These are phyloP conservation scores for Melolontha melolontha DNA, from an alignment of 2,888 invertebrate genomes.

Conservation along the genomic window DNA sequence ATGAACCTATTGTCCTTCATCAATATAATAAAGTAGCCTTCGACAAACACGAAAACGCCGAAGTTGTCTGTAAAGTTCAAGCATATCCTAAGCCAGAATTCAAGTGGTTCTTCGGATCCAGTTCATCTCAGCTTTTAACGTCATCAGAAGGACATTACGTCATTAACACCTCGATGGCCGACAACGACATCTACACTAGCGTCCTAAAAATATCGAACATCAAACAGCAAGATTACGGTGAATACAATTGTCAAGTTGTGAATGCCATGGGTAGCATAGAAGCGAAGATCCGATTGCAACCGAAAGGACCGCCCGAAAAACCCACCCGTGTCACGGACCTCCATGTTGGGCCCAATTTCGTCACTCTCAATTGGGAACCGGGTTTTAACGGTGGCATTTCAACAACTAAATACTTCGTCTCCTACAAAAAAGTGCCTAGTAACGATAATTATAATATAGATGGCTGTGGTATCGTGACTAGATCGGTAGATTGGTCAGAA, in stretches of 20 bases:
- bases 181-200: slow-evolving; percentile 88
- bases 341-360: slow-evolving; percentile 82
- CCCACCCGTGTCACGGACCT: slow-evolving; percentile 80
- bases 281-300: slow-evolving; percentile 83
- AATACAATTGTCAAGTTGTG: slow-evolving; percentile 89
- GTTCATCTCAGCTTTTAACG: slow-evolving; percentile 79
- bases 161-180: slow-evolving; percentile 83
- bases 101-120: slow-evolving; percentile 88
- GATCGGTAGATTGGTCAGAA: slow-evolving; percentile 80
- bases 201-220: slow-evolving; percentile 80
- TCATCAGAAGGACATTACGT: slow-evolving; percentile 89
- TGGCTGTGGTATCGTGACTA: slow-evolving; percentile 72
- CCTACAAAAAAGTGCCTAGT: slow-evolving; percentile 78
- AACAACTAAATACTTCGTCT: slow-evolving; percentile 89
- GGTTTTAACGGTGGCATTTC: slow-evolving; percentile 92
- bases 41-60: slow-evolving; percentile 85
- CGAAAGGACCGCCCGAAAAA: slow-evolving; percentile 88
- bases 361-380: slow-evolving; percentile 86
- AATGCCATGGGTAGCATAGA: slow-evolving; percentile 84
- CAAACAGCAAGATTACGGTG: slow-evolving; percentile 88
- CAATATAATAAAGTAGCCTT: slow-evolving; percentile 91
- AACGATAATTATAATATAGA: slow-evolving; percentile 73
- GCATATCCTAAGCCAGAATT: slow-evolving; percentile 94
- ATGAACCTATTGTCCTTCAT: slow-evolving; percentile 88
- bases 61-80: slow-evolving; percentile 89